A percentile compares a stretch with the other conserved stretches of the same genome.
Conservation (phyloP, 2,888 invertebrate species). For the Tetragnatha montana region DNA sequence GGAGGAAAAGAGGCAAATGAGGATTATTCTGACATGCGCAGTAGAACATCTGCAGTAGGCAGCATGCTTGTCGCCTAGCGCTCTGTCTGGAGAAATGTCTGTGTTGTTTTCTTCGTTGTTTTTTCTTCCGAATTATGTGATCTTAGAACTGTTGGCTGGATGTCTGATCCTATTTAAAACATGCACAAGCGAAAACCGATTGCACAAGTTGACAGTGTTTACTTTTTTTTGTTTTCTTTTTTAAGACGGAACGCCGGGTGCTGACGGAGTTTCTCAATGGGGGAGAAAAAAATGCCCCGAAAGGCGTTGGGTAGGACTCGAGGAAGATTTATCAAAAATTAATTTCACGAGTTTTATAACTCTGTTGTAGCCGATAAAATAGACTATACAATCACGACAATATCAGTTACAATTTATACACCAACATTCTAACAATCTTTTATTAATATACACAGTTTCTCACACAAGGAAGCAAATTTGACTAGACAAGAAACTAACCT, state of each 20-base stretch:
- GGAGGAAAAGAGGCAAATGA: slow-evolving; percentile 22
- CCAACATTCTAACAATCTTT: too few relatives aligned
- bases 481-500: too few relatives aligned
- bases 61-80: slow-evolving; percentile 62
- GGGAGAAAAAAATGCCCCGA: background rate
- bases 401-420: too few relatives aligned
- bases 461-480: too few relatives aligned
- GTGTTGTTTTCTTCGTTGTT: background rate
- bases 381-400: too few relatives aligned
- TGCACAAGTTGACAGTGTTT: background rate
- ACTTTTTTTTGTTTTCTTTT: background rate
- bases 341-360: too few relatives aligned
- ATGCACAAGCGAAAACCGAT: background rate
- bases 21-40: slow-evolving; percentile 40
- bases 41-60: slow-evolving; percentile 59
- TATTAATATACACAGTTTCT: too few relatives aligned
- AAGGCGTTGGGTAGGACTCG: background rate
- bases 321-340: background rate
- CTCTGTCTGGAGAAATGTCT: slow-evolving; percentile 36
- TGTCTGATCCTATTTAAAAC: background rate
- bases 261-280: too few relatives aligned
- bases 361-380: too few relatives aligned
- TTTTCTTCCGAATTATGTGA: background rate
- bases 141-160: background rate
- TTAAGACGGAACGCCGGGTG: background rate